Evolutionary conservation across 2,797 vertebrate species (phyloP).

Genomic region (Tangara arthus): DNA sequence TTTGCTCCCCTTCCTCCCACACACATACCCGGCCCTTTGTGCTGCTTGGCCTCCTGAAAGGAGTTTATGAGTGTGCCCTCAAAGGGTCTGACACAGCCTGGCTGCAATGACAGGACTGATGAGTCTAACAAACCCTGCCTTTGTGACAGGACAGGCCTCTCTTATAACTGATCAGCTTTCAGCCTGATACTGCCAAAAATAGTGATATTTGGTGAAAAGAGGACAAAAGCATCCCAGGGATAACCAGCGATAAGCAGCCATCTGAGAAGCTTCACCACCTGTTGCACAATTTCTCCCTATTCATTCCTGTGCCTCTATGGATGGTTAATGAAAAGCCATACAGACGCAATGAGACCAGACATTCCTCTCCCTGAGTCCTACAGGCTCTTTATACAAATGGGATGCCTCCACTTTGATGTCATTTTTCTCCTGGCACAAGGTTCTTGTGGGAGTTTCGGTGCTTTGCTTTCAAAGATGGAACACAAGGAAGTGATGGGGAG

Average conservation of each 20-base stretch:
- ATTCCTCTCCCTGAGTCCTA: not conserved
- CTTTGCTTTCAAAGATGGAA: not conserved
- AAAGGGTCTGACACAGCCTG: not conserved
- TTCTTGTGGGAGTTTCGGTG: not conserved
- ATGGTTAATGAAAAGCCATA: not conserved
- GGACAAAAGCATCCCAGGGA: not conserved
- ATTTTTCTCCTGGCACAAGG: not conserved
- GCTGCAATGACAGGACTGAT: not conserved
- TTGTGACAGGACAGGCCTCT: not conserved
- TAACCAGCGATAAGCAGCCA: not conserved
- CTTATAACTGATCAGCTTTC: not conserved
- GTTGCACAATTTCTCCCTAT: not conserved
- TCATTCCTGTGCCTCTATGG: not conserved
- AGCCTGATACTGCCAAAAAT: not conserved
- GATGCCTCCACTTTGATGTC: not conserved
- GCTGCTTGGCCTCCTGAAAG: not conserved
- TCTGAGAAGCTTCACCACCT: not conserved
- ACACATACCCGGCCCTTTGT: not conserved
- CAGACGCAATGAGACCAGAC: not conserved
- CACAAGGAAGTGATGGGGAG: not conserved
- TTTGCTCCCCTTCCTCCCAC: not conserved
- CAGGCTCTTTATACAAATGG: not conserved
- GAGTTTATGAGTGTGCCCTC: not conserved
- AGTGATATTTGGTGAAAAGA: conserved; percentile 18
- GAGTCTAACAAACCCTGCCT: not conserved